Evolutionary conservation across 2,113 vertebrate species (phyloP).

Genomic region (Saiga tatarica): DNA sequence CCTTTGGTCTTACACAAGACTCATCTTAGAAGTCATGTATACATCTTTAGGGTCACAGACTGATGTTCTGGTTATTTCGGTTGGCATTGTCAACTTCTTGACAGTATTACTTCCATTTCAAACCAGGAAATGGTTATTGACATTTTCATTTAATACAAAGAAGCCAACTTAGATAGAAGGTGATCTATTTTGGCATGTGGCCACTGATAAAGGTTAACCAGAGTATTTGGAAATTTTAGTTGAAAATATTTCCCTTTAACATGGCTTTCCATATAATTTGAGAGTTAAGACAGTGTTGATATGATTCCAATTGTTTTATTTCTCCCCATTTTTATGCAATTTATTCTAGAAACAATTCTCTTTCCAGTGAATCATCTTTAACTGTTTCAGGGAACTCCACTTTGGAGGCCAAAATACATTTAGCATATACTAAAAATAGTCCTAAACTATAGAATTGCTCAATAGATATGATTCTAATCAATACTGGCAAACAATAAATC

Average conservation of each 20-base stretch:
- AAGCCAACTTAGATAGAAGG: not conserved
- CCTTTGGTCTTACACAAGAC: not conserved
- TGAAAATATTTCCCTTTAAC: slow-evolving; percentile 34
- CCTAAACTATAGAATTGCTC: slow-evolving; percentile 1
- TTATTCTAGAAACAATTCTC: slow-evolving; percentile 37
- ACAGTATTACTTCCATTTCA: accelerated
- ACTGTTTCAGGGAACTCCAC: not conserved
- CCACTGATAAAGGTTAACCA: slow-evolving; percentile 20
- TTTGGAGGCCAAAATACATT: slow-evolving; percentile 21
- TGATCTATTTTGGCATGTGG: not conserved
- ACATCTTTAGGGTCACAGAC: not conserved
- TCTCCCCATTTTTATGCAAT: slow-evolving; percentile 3
- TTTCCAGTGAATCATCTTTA: not conserved
- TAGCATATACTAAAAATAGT: slow-evolving; percentile 38
- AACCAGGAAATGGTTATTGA: not conserved
- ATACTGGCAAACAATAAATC: not conserved
- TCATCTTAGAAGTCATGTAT: slow-evolving; percentile 38
- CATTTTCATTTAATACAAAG: not conserved
- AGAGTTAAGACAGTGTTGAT: slow-evolving; percentile 5
- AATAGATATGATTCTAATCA: not conserved
- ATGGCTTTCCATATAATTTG: slow-evolving; percentile 14
- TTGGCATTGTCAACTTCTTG: not conserved
- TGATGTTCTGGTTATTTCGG: slow-evolving; percentile 10
- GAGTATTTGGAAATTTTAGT: slow-evolving; percentile 7
- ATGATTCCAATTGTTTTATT: slow-evolving; percentile 15